Evolutionary conservation across 92 coral and sea anemone species (phyloP).

Genomic region (Anthopleura xanthogrammica): DNA sequence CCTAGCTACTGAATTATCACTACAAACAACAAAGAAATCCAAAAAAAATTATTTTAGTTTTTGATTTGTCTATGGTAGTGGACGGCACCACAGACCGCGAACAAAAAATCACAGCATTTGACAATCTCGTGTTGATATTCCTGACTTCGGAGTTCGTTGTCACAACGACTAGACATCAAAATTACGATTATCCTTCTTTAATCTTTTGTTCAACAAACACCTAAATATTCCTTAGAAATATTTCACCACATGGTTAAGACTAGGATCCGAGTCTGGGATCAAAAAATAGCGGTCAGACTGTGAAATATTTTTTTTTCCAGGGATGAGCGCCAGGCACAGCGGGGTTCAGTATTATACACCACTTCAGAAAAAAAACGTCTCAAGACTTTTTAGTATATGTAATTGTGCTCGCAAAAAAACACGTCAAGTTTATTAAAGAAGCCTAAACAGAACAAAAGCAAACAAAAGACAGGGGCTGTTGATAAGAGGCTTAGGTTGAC

Average conservation of each 20-base stretch:
- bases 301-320: not conserved
- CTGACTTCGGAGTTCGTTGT: not conserved
- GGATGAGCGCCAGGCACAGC: not conserved
- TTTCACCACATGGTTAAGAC: not conserved
- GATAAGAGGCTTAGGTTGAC: not conserved
- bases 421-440: conserved; percentile 1
- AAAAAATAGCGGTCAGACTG: not conserved
- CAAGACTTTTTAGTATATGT: not conserved
- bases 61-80: conserved; percentile 1
- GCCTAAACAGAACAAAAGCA: not conserved
- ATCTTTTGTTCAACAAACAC: not conserved
- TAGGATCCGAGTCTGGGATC: not conserved
- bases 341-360: not conserved
- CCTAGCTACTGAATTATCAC: not conserved
- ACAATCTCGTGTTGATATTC: not conserved
- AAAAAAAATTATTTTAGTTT: not conserved
- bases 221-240: not conserved
- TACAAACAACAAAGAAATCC: not conserved
- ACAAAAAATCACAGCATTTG: not conserved
- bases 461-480: not conserved
- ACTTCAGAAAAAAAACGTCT: not conserved
- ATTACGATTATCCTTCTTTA: conserved; percentile 1
- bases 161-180: not conserved
- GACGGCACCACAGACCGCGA: conserved; percentile 5
- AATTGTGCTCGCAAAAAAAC: not conserved